Base-by-base conservation (phyloP, 2,888 invertebrate genomes). In the Ochlodes sylvanus region DNA sequence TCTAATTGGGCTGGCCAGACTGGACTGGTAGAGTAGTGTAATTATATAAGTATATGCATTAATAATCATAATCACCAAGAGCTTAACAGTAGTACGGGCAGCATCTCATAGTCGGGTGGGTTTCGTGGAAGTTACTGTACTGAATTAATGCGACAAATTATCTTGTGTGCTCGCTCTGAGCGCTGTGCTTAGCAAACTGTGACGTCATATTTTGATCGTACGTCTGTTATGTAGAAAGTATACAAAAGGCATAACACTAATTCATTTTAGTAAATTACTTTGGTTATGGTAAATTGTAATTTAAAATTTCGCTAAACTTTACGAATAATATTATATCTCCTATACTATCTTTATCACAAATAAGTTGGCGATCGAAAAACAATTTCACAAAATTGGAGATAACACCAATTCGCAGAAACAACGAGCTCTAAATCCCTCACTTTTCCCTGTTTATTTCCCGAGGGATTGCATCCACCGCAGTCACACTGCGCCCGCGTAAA, bases 51-150 rank as follows among this genome's bases (percentile, higher is more conserved):
- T n/a, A n/a, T n/a, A n/a, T n/a, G n/a, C n/a, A n/a, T n/a, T n/a
- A n/a, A n/a, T n/a, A n/a, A n/a, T n/a, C n/a, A n/a, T 27, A 27
- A 27, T 27, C 3, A 27, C 27, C 5, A n/a, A n/a, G 27, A 27
- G 2, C 27, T 5, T 27, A 27, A 27, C 27, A 27, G 78, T 79
- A 76, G 76, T 78, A 79, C 63, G 69, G 75, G 73, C 55, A 67
- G 63, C 52, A 63, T 52, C 10, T 61, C 61, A 44, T 15, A 62
- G 50, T 7, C 7, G 38, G n/a, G 17, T 21, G 42, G 27, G 42
- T 27, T 62, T 62, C 61, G 61, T 17, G n/a, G 38, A 62, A 62
- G 34, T 62, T 62, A 61, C 56, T 57, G 61, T 50, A 52, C 9
- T 50, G 50, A 62, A 62, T 61, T 50, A 62, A 52, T 32, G 10